Base-by-base conservation (phyloP, 2,797 vertebrate genomes). In the Corythornis leucogaster region DNA sequence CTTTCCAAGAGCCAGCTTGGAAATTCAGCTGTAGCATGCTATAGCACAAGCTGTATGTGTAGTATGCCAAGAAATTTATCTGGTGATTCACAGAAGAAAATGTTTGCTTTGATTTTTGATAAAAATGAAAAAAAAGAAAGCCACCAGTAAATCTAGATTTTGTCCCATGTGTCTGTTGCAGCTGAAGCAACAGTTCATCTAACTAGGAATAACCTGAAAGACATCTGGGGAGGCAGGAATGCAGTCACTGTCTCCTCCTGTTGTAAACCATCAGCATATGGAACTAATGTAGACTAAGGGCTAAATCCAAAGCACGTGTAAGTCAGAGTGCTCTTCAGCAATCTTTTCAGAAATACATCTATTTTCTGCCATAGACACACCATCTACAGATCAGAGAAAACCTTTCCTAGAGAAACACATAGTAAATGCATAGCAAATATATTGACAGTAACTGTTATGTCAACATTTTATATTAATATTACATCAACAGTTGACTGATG, bases 101-200 rank as follows among this genome's bases (percentile, higher is more conserved):
- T 0, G 0, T 26, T 50, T 85, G 21, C 57, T 67, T 73, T 83
- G 16, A 31, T 68, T 83, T 83, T 61, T 75, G 38, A 58, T 83
- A 11, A 61, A 63, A 89, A 83, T 54, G 42, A 68, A 86, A 71
- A 62, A 25, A 38, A 38, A 38, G 38, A 38, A 38, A 38, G 6
- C 38, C 31, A 59, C 3, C 26, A 20, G 6, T 45, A 69, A 78
- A 25, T 28, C 59, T 80, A 69, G 35, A 33, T 92, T 87, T 85
- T 89, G 48, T 87, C 55, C 58, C 59, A 57, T 9, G 63, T 48
- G 61, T 40, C 55, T 69, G 14, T 12, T 85, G 35, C 54, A 89
- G 81, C 68, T 62, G 79, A 89, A 92, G 55, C 12, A 85, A 91
- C 91, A 89, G 79, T 31, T 89, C 85, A 59, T 63, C 81, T 68